Base-by-base conservation (phyloP, 1,140 invertebrate species). In the Centruroides sculpturatus region DNA sequence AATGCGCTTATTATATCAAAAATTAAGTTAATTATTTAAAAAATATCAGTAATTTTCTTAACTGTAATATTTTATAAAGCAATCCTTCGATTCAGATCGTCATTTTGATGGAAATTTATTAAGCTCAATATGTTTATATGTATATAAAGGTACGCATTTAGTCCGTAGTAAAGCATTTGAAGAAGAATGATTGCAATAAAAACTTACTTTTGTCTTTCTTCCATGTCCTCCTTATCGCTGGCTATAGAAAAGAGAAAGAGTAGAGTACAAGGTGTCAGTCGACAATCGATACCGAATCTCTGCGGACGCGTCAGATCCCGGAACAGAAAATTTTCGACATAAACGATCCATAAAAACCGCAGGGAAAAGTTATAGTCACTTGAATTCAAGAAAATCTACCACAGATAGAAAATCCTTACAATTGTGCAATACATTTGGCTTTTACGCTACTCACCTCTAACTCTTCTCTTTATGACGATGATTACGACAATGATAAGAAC, bases 401-500 rank as follows among this genome's bases (percentile, higher is more conserved):
- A 35, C 35, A 54, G 6, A 54, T 54, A 35, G 35, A 35, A 54
- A 34, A 10, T 54, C 9, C 13, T 54, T 54, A 54, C 13, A 13
- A 34, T 34, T 54, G 13, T 35, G 13, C 52, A 23, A 23, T 10
- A 34, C 9, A 34, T 34, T 10, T 54, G 10, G 13, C 23, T 35
- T 34, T 13, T 34, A 23, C 9, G 13, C 35, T 34, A 12, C 58
- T 59, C 48, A 64, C 63, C 63, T 64, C 60, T 64, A 56, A 61
- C 56, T 50, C 63, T 13, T 35, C 60, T 35, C 35, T 60, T 35
- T n/a, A 65, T 47, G 12, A 69, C 58, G 8, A 67, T 49, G 1
- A 59, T 60, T 6, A 67, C 61, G 12, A 62, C 68, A 11, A 64
- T 56, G 35, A 57, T 61, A 9, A 66, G 47, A 1, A 67, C 56